A percentile compares a stretch with the other conserved stretches of the same genome.
phyloP scores from a whole-genome alignment of 2,797 vertebrate species.

The Leptodactylus fallax region DNA sequence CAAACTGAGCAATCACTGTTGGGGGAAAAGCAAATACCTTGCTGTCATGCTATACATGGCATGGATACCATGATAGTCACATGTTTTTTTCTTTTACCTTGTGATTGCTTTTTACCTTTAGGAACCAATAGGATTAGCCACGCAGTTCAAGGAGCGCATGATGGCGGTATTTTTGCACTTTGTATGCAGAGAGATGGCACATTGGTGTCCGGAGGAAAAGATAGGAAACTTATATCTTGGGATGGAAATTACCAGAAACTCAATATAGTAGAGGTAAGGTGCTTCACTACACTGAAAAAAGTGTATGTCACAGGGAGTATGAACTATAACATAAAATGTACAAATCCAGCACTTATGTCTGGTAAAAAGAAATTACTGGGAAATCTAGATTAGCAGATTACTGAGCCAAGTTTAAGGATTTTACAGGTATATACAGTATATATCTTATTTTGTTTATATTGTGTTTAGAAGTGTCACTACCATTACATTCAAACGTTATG shows the following conservation, averaged over 20 bases:
- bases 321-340: not conserved
- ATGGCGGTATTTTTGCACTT: conserved; percentile 95
- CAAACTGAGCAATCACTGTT: not conserved
- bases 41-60: not conserved
- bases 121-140: conserved; percentile 96
- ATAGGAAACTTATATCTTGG: conserved; percentile 93
- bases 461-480: too few relatives aligned
- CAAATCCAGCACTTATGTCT: not conserved
- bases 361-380: too few relatives aligned
- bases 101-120: conserved; percentile 67
- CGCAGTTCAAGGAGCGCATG: conserved; percentile 91
- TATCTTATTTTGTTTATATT: too few relatives aligned
- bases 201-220: conserved; percentile 93
- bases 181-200: conserved; percentile 94
- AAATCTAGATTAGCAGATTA: too few relatives aligned
- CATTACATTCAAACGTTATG: too few relatives aligned
- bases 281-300: not conserved
- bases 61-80: not conserved
- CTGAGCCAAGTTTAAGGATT: too few relatives aligned
- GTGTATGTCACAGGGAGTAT: too few relatives aligned
- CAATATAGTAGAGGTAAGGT: conserved; percentile 88
- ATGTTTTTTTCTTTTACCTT: not conserved
- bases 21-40: too few relatives aligned
- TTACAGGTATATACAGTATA: too few relatives aligned
- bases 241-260: conserved; percentile 91